phyloP scores from a whole-genome alignment of 2,888 invertebrate genomes.

The Plagiodera versicolora region DNA sequence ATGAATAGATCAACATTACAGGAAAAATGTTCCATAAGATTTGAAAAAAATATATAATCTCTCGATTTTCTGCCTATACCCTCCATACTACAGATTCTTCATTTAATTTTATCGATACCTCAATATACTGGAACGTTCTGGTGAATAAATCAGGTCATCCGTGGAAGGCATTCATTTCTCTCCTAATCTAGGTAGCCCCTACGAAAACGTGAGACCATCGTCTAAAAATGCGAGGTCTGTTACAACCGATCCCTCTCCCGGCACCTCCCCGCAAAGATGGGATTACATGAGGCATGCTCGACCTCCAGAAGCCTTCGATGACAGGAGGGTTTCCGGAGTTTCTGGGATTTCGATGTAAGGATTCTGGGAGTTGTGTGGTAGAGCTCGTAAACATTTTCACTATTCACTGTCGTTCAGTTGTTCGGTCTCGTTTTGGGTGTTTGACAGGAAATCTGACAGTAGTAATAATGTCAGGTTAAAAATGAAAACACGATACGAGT shows the following conservation, averaged over 20 bases:
- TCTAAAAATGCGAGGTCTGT: conserved; percentile 53
- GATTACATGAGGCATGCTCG: conserved; percentile 52
- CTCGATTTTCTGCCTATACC: no score
- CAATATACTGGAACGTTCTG: no score
- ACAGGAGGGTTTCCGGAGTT: conserved; percentile 61
- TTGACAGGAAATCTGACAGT: no score
- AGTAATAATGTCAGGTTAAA: no score
- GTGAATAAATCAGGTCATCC: no score
- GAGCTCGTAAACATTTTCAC: background rate
- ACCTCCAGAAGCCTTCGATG: conserved; percentile 55
- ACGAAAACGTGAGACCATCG: conserved; percentile 63
- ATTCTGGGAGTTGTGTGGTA: background rate
- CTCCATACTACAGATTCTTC: no score
- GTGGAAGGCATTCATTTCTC: no score
- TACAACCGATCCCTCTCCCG: conserved; percentile 58
- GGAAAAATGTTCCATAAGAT: no score
- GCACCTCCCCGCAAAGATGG: conserved; percentile 58
- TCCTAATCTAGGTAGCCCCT: conserved; percentile 59
- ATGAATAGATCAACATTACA: no score
- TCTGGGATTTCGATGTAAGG: conserved; percentile 63
- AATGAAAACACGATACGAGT: no score
- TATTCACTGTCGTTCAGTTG: background rate
- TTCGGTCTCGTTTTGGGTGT: background rate
- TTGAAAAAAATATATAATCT: no score
- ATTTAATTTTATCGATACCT: no score